phyloP scores from a whole-genome alignment of 35 echinoderm and acorn worm genomes.

The Chiridota heheva region DNA sequence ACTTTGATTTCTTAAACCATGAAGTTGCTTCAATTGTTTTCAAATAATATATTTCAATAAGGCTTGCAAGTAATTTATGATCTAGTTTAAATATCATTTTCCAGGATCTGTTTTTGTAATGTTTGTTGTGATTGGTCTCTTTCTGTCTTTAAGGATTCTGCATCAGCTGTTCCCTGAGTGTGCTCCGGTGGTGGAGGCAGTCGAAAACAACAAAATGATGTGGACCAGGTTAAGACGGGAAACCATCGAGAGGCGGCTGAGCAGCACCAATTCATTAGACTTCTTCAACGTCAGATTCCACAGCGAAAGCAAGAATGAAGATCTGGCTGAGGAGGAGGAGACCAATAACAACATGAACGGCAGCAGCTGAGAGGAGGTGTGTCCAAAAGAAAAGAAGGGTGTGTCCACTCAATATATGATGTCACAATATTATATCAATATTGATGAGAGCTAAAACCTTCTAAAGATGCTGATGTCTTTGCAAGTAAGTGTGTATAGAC shows the following conservation, averaged over 20 bases:
- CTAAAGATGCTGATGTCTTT: no score
- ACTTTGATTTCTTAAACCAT: no score
- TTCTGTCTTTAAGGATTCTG: slow-evolving; percentile 63
- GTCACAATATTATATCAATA: no score
- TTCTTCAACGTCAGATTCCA: slow-evolving; percentile 87
- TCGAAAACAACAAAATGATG: slow-evolving; percentile 78
- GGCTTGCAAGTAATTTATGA: no score
- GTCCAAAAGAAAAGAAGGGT: no score
- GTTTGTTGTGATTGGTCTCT: not conserved
- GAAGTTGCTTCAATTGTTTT: no score
- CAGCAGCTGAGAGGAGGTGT: no score
- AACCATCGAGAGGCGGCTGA: slow-evolving; percentile 70
- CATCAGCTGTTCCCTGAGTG: slow-evolving; percentile 64
- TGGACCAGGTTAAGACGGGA: slow-evolving; percentile 73
- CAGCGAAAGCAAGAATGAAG: slow-evolving; percentile 36
- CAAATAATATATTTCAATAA: no score
- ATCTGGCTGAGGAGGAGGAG: slow-evolving; percentile 23
- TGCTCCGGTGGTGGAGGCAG: slow-evolving; percentile 41
- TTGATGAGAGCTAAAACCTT: no score
- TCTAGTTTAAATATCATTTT: no score
- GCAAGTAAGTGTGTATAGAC: no score
- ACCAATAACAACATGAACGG: slow-evolving; percentile 24
- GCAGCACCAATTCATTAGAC: slow-evolving; percentile 96
- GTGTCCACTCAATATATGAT: no score
- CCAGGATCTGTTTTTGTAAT: not conserved